Conservation (phyloP, 2,888 invertebrate species). For the Drosophila birchii region DNA sequence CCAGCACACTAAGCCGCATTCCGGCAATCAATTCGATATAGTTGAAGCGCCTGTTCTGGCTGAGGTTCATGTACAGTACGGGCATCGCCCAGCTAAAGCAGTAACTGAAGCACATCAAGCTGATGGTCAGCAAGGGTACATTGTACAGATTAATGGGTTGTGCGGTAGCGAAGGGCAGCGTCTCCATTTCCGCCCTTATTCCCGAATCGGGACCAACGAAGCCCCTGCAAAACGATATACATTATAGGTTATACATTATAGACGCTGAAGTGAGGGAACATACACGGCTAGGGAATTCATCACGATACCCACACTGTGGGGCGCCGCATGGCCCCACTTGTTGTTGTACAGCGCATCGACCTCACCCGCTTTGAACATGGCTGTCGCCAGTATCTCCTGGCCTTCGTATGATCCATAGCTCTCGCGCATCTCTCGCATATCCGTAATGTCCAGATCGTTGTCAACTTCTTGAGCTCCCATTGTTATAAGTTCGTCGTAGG, state of each 20-base stretch:
- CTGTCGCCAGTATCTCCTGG: conserved; percentile 43
- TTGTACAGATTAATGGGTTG: neutral
- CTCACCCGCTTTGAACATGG: conserved; percentile 17
- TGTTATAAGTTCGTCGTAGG: conserved; percentile 21
- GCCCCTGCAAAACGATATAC: conserved; percentile 6
- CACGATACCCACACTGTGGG: conserved; percentile 55
- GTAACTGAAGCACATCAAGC: conserved; percentile 14
- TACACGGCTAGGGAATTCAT: conserved; percentile 63
- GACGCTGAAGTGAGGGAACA: neutral
- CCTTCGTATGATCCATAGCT: conserved; percentile 19
- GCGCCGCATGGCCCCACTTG: conserved; percentile 47
- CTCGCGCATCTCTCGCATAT: conserved; percentile 6
- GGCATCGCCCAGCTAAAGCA: conserved; percentile 39
- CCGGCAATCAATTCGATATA: conserved; percentile 36
- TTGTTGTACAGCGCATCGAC: conserved; percentile 59
- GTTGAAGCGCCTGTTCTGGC: conserved; percentile 1
- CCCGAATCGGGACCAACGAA: conserved; percentile 8
- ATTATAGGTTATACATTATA: neutral
- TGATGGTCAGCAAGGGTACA: neutral
- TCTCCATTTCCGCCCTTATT: conserved; percentile 16
- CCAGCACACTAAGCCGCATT: conserved; percentile 14
- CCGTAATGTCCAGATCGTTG: neutral
- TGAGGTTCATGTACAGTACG: conserved; percentile 11
- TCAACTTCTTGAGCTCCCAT: conserved; percentile 22
- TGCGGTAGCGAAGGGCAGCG: conserved; percentile 18